Evolutionary conservation across 2,888 invertebrate genomes (phyloP), one percentile per base, ranked within the genome.

Genomic region (Sesia bembeciformis): DNA sequence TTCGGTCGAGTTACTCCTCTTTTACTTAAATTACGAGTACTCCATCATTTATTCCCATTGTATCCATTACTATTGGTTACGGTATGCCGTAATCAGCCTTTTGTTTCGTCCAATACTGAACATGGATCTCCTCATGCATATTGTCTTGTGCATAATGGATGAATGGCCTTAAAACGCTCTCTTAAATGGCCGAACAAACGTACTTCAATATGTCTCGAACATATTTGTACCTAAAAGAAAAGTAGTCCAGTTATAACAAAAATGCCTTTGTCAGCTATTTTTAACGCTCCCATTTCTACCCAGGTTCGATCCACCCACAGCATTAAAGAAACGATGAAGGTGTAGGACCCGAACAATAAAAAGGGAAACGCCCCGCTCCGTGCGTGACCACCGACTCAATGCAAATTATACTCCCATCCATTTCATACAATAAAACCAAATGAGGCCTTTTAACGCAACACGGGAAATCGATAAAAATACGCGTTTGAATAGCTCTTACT

Each of bases 371-470:
- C 74, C 76, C 66, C 64, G 58, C 72, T 62, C 61, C 74, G 85
- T 86, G 86, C 86, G 86, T 87, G 86, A 84, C 85, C 87, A 78
- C 77, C 75, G 73, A 74, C 78, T 82, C 80, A 80, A 86, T 87
- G 87, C 85, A 88, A 87, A 87, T 87, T 85, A 84, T 79, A 81
- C 81, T 81, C 78, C 81, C 80, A 84, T 84, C 81, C 81, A 84
- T 84, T 84, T 81, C 78, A 79, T 85, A 84, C 82, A 87, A 85
- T 85, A 84, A 85, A 85, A 81, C 83, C 80, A 85, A 85, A 85
- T 87, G 84, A 86, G 85, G 78, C 81, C 84, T 85, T 85, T 87
- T 84, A 86, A 84, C 84, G 84, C 84, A 78, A 86, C 83, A 84
- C 72, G 78, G 76, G 74, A 80, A 83, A 84, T 87, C 85, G 81